Base-by-base conservation (phyloP, 2,888 invertebrate species). In the Trichacis sp. region DNA sequence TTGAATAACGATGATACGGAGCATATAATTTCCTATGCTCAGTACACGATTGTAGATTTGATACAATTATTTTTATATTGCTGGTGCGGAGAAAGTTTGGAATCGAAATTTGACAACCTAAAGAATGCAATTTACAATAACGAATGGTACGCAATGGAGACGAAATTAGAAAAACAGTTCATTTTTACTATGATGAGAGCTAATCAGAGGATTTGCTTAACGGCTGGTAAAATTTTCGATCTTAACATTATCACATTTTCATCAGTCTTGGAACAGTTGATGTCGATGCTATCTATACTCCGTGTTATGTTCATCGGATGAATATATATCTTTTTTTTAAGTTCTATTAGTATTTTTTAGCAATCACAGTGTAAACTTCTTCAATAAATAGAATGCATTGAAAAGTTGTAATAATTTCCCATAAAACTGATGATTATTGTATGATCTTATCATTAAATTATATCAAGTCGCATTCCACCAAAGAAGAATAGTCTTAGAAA, bases 271-370 rank as follows among this genome's bases (percentile, higher is more conserved):
- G 64, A 64, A 64, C 58, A 55, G 49, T 61, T 64, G 61, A 64
- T 68, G 68, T 64, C 61, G 20, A 64, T 61, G 61, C 64, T 68
- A 40, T 68, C 68, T 5, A 58, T 68, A 18, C 51, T 68, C 9
- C 53, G 68, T 29, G 57, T 68, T 6, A 60, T 68, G 54, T 64
- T 68, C 5, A 57, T 12, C 14, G 14, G 11, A 36, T 36, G 11
- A 36, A n/a, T n/a, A n/a, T n/a, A n/a, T n/a, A n/a, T n/a, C n/a
- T n/a, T n/a, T n/a, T n/a, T n/a, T n/a, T n/a, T n/a, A n/a, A n/a
- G n/a, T n/a, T n/a, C n/a, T n/a, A n/a, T n/a, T n/a, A n/a, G n/a
- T n/a, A n/a, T n/a, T n/a, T n/a, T n/a, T n/a, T n/a, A n/a, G n/a
- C n/a, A n/a, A n/a, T n/a, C n/a, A n/a, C n/a, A n/a, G n/a, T n/a